phyloP scores from a whole-genome alignment of 2,113 vertebrate species.

The Zapornia atra region DNA sequence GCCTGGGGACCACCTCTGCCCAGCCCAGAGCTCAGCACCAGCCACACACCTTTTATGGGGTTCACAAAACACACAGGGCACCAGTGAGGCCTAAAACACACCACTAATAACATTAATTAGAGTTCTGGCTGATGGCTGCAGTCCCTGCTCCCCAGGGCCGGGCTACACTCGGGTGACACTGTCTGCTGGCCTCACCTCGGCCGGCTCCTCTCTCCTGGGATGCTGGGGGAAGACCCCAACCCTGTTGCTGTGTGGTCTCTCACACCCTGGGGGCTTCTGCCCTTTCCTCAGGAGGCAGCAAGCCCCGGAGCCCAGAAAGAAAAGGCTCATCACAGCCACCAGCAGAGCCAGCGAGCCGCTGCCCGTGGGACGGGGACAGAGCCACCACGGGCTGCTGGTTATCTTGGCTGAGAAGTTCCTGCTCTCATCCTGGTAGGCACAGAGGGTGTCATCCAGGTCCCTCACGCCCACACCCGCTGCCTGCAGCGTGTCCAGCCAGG shows the following conservation, averaged over 20 bases:
- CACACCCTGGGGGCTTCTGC: not conserved
- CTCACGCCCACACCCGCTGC: slow-evolving; percentile 39
- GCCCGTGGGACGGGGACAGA: not conserved
- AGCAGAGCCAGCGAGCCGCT: not conserved
- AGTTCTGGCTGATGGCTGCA: not conserved
- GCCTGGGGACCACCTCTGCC: not conserved
- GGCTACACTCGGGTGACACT: slow-evolving; percentile 2
- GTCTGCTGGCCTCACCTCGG: not conserved
- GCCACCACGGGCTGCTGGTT: not conserved
- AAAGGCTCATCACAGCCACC: not conserved
- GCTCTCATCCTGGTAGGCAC: slow-evolving; percentile 18
- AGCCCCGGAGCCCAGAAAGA: not conserved
- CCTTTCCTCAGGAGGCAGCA: slow-evolving; percentile 19
- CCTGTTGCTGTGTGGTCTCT: not conserved
- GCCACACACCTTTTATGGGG: fast-evolving
- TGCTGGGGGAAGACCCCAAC: not conserved
- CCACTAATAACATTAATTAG: not conserved
- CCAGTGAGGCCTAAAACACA: not conserved
- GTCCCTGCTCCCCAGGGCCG: not conserved
- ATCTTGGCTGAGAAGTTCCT: not conserved
- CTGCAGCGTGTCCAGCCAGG: slow-evolving; percentile 72
- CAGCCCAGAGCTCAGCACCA: not conserved
- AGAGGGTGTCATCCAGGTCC: slow-evolving; percentile 67
- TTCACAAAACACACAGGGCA: not conserved
- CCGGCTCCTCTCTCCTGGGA: not conserved